phyloP scores from a whole-genome alignment of 1,140 invertebrate genomes.

The Drosophila watanabei region DNA sequence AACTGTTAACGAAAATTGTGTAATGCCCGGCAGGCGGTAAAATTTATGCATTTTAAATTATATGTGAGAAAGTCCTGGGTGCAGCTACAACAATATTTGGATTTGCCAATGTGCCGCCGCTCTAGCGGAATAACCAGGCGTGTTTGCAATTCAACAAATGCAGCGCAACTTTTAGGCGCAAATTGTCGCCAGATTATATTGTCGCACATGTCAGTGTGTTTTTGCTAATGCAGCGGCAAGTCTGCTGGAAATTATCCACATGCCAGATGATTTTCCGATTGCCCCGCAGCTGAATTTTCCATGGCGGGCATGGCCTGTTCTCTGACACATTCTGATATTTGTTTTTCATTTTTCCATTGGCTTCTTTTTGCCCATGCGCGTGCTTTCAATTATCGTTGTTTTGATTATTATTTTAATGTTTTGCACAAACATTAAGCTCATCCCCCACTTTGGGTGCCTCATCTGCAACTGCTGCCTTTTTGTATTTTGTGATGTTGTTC shows the following conservation, averaged over 20 bases:
- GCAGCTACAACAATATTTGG: constrained; percentile 44
- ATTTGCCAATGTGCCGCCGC: constrained; percentile 44
- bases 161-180: constrained; percentile 71
- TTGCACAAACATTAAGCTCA: constrained; percentile 41
- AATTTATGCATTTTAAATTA: constrained; percentile 77
- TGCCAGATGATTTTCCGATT: constrained; percentile 53
- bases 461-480: constrained; percentile 24
- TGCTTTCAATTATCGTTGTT: constrained; percentile 69
- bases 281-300: constrained; percentile 38
- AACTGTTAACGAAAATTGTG: constrained; percentile 77
- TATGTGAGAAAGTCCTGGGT: constrained; percentile 54
- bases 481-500: constrained; percentile 18
- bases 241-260: constrained; percentile 64
- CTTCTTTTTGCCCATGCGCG: constrained; percentile 23
- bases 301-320: constrained; percentile 8
- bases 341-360: constrained; percentile 20
- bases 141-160: constrained; percentile 61
- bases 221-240: constrained; percentile 64
- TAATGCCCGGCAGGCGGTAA: constrained; percentile 62
- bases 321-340: constrained; percentile 59
- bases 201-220: constrained; percentile 22
- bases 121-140: constrained; percentile 39
- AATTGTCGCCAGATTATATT: constrained; percentile 73
- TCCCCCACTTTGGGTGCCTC: neutral
- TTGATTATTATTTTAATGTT: constrained; percentile 67